These are phyloP conservation scores for Morpho helenor DNA, from an alignment of 2,888 invertebrate genomes.

Conservation along the genomic window DNA sequence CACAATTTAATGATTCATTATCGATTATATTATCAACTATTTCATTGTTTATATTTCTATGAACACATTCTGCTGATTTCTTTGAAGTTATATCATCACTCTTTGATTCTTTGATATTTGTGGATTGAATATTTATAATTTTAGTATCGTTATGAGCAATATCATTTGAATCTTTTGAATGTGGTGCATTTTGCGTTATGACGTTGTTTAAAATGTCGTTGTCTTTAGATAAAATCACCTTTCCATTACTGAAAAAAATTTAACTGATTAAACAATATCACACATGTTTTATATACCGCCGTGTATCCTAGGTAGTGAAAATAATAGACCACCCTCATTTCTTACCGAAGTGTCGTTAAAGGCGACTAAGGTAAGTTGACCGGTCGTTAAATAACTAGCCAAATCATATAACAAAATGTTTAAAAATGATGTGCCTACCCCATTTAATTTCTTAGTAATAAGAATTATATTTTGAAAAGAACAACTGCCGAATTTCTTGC, in stretches of 20 bases:
- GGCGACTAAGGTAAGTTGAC: too few species aligned
- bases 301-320: not conserved
- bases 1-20: slow-evolving; percentile 17
- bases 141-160: not conserved
- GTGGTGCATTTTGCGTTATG: slow-evolving; percentile 12
- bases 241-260: slow-evolving; percentile 1
- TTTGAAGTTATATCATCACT: not conserved
- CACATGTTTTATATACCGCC: not conserved
- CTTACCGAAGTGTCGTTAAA: too few species aligned
- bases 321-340: too few species aligned
- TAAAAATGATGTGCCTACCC: too few species aligned
- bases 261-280: not conserved
- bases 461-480: too few species aligned
- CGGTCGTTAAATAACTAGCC: too few species aligned
- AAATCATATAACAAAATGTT: too few species aligned
- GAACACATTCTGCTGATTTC: not conserved
- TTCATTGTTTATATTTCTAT: slow-evolving; percentile 3
- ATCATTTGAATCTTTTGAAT: slow-evolving; percentile 5
- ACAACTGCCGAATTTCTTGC: too few species aligned
- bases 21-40: slow-evolving; percentile 10
- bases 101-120: not conserved
- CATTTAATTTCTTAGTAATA: too few species aligned
- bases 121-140: not conserved
- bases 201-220: slow-evolving; percentile 14
- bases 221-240: slow-evolving; percentile 5